Percentiles rank a stretch among this genome's conserved stretches.
Conservation (phyloP, 2,113 vertebrate genomes). For the Alces alces region DNA sequence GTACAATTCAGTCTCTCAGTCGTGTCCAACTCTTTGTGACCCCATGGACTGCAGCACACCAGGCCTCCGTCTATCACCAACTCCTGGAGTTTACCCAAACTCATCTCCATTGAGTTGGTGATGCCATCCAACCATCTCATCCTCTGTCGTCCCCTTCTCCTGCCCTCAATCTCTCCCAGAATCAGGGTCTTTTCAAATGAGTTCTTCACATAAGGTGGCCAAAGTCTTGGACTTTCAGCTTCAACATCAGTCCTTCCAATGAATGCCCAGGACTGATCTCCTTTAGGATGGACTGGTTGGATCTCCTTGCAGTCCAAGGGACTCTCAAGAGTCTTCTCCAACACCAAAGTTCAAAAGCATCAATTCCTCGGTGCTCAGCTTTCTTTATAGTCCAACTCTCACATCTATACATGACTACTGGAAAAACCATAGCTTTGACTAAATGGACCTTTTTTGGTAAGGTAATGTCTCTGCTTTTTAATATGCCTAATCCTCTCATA, state of each 20-base stretch:
- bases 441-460: background rate
- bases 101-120: background rate
- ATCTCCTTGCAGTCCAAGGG: background rate
- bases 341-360: background rate
- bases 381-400: background rate
- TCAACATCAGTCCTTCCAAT: background rate
- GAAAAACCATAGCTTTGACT: background rate
- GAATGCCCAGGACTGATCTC: no score
- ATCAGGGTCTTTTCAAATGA: background rate
- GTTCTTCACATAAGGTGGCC: background rate
- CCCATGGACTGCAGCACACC: background rate
- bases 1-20: background rate
- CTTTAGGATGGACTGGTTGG: no score
- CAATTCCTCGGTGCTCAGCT: background rate
- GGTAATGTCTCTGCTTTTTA: background rate
- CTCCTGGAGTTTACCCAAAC: background rate
- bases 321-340: background rate
- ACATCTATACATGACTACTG: background rate
- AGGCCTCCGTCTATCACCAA: background rate
- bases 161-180: background rate
- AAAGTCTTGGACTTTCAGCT: background rate
- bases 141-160: background rate
- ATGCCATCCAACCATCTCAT: background rate
- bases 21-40: background rate
- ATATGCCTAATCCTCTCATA: background rate